Evolutionary conservation across 2,888 invertebrate genomes (phyloP).

Genomic region (Dione juno): DNA sequence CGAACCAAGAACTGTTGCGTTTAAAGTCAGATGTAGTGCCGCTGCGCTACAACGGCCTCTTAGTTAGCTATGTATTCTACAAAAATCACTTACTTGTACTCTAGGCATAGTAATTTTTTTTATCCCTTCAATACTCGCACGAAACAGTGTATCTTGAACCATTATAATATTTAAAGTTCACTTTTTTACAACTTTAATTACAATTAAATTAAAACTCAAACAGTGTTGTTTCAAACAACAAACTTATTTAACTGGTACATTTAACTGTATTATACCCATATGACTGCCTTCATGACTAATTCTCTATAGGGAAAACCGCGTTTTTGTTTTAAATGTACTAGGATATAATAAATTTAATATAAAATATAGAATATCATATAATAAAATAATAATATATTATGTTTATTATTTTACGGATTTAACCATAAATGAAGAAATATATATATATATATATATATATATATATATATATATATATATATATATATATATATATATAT

Average conservation of each 20-base stretch:
- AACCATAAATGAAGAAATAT: too few relatives aligned
- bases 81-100: conserved; percentile 29
- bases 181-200: not conserved
- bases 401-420: too few relatives aligned
- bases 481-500: too few relatives aligned
- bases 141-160: conserved; percentile 35
- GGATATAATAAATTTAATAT: not conserved
- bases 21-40: too few relatives aligned
- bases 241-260: conserved; percentile 11
- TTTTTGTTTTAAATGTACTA: conserved; percentile 10
- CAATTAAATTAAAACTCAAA: not conserved
- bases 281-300: conserved; percentile 4
- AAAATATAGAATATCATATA: not conserved
- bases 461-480: too few relatives aligned
- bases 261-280: not conserved
- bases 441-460: too few relatives aligned
- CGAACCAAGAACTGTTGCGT: too few relatives aligned
- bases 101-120: conserved; percentile 31
- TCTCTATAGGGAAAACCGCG: conserved; percentile 11
- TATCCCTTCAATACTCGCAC: conserved; percentile 37
- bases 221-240: not conserved
- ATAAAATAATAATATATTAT: not conserved
- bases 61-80: too few relatives aligned
- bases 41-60: too few relatives aligned
- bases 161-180: conserved; percentile 23